Conservation (phyloP, 2,888 invertebrate species). For the Elegia similella region DNA sequence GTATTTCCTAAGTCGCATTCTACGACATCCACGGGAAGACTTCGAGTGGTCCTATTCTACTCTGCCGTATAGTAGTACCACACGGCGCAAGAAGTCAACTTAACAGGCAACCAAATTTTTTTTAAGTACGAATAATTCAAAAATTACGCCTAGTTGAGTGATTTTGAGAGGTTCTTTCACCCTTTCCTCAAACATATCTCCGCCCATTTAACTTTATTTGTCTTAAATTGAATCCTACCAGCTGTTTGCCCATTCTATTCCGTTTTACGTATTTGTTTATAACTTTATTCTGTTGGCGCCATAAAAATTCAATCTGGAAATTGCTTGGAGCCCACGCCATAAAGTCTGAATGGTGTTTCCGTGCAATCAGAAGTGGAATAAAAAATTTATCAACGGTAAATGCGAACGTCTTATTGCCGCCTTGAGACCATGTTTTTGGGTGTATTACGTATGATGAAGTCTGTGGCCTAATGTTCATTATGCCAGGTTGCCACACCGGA, state of each 20-base stretch:
- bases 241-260: slow-evolving; percentile 40
- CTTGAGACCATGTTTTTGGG: neutral
- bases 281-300: slow-evolving; percentile 58
- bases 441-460: neutral
- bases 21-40: too few species aligned
- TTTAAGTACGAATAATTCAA: too few species aligned
- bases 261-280: slow-evolving; percentile 58
- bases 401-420: neutral
- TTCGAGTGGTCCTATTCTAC: too few species aligned
- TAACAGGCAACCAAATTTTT: too few species aligned
- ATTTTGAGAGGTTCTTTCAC: neutral
- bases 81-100: too few species aligned
- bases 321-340: slow-evolving; percentile 51
- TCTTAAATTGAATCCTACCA: slow-evolving; percentile 29
- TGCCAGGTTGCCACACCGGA: too few species aligned
- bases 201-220: slow-evolving; percentile 30
- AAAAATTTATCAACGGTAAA: slow-evolving; percentile 9
- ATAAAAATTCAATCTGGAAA: slow-evolving; percentile 77
- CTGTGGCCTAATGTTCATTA: too few species aligned
- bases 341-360: slow-evolving; percentile 30
- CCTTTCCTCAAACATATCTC: neutral
- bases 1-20: too few species aligned
- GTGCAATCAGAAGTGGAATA: slow-evolving; percentile 19
- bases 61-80: too few species aligned
- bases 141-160: too few species aligned